Evolutionary conservation across 2,797 vertebrate species (phyloP).

Genomic region (Hippocampus kuda): DNA sequence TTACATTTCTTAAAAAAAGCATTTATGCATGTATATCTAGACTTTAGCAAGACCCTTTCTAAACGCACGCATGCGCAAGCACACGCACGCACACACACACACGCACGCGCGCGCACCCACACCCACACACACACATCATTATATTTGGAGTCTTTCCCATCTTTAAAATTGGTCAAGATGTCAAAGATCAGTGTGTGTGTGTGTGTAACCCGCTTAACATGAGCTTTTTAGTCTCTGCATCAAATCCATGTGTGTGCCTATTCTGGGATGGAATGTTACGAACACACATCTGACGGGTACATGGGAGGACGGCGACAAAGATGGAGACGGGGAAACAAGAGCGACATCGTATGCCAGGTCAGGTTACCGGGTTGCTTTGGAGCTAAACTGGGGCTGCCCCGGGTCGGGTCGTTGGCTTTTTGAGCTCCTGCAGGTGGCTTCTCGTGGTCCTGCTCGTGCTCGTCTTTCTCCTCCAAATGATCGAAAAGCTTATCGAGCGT

Average conservation of each 20-base stretch:
- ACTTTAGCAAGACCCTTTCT: no score
- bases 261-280: conserved; percentile 17
- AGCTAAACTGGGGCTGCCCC: conserved; percentile 54
- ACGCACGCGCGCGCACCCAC: no score
- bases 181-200: no score
- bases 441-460: conserved; percentile 45
- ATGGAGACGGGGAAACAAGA: conserved; percentile 10
- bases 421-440: conserved; percentile 31
- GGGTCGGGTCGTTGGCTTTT: conserved; percentile 41
- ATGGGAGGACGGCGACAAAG: conserved; percentile 29
- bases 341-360: not conserved
- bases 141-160: no score
- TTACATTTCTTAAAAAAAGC: no score
- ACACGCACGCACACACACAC: no score
- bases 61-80: no score
- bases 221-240: conserved; percentile 6
- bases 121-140: no score
- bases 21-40: no score
- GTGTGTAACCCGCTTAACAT: no score
- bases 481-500: conserved; percentile 86
- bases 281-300: conserved; percentile 1
- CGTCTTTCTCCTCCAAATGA: conserved; percentile 75
- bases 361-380: conserved; percentile 71
- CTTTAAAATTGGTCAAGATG: no score
- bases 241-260: conserved; percentile 16